Percentiles rank a stretch among this genome's conserved stretches.
Conservation (phyloP, 2,113 vertebrate species). For the Motacilla alba region DNA sequence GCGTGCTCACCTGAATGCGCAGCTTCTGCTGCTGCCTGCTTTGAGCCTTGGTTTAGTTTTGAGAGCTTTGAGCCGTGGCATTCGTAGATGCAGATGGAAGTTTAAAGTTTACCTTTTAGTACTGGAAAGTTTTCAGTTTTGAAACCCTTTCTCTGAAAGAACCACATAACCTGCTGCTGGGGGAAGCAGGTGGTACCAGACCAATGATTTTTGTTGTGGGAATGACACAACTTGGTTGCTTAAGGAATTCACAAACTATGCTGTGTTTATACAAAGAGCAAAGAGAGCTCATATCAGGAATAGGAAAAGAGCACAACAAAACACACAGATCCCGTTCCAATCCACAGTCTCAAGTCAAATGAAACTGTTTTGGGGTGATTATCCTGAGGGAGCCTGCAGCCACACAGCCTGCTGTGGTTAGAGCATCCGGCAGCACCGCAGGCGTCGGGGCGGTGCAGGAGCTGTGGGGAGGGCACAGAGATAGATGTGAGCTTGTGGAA, state of each 20-base stretch:
- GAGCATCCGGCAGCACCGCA: neutral
- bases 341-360: neutral
- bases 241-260: neutral
- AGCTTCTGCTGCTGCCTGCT: neutral
- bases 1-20: rapidly evolving
- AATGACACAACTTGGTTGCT: neutral
- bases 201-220: neutral
- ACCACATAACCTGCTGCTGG: neutral
- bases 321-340: neutral
- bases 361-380: neutral
- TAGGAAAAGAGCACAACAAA: neutral
- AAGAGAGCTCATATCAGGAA: neutral
- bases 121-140: neutral
- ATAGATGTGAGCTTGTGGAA: neutral
- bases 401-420: neutral
- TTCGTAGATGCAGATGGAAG: neutral
- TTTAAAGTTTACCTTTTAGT: neutral
- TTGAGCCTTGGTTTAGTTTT: neutral
- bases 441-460: neutral
- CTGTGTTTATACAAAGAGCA: neutral
- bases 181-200: neutral
- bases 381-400: neutral
- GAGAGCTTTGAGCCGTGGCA: neutral
- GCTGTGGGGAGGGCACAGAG: neutral
- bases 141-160: neutral